Evolutionary conservation across 2,113 vertebrate species (phyloP), one percentile per base, ranked within the genome.

Genomic region (Cairina moschata): DNA sequence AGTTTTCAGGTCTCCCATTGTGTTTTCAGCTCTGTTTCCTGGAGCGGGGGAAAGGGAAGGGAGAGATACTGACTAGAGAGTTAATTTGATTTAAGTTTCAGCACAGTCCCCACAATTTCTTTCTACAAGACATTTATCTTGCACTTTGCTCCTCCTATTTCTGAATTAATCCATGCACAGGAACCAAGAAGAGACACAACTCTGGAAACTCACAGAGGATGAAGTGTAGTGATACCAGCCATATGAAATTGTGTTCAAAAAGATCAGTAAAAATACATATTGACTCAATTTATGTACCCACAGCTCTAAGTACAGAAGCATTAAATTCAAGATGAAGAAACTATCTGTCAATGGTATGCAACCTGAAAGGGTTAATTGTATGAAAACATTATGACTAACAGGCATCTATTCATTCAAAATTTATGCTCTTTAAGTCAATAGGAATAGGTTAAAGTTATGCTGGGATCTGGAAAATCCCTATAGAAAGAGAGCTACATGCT

Each of bases 11-110:
- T 78, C 26, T 92, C 77, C 56, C 0, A 0, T 13, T 66, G 20
- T 26, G 46, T 78, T 95, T 92, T 93, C 32, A 5, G 46, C 34
- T 75, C n/a, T 72, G 60, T 80, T 92, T 93, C 68, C 92, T 81
- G 72, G 46, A n/a, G 29, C 38, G 85, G 44, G 20, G n/a, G 46
- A 83, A 93, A 71, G 52, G 20, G 59, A 72, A 80, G 9, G 13
- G 46, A 59, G 56, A 93, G 68, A 68, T 17, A 48, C 15, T 65
- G 32, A 56, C 60, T 25, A 50, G 22, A 78, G 11, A n/a, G 13
- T 68, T 72, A 56, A 88, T 76, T 68, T 44, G 16, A 7, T 54
- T 84, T 66, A 75, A 71, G 18, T 69, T 87, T 79, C 66, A 66
- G 29, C 2, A 2, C 3, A 66, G 11, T n/a, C 18, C 46, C 22